Evolutionary conservation across 2,113 vertebrate genomes (phyloP).

Genomic region (Myotis lucifugus): DNA sequence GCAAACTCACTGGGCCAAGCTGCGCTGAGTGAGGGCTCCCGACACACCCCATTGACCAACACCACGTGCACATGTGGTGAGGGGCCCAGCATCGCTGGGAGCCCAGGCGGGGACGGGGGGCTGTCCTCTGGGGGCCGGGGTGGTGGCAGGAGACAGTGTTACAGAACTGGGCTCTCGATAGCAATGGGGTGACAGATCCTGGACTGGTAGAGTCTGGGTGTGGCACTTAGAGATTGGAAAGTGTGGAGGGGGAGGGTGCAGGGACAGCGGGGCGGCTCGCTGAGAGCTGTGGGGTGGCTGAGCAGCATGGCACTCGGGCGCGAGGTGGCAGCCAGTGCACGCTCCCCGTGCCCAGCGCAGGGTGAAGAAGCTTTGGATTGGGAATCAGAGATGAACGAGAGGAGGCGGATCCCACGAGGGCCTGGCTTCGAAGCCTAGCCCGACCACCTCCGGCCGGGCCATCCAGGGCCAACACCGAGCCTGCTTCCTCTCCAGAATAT

Average conservation of each 20-base stretch:
- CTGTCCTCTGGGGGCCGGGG: fast-evolving
- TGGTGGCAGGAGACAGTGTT: too few relatives aligned
- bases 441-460: fast-evolving
- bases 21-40: fast-evolving
- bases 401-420: fast-evolving
- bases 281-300: fast-evolving
- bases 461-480: not conserved
- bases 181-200: too few relatives aligned
- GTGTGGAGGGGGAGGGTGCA: too few relatives aligned
- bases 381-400: not conserved
- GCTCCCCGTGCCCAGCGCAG: not conserved
- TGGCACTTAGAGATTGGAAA: not conserved
- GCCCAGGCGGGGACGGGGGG: not conserved
- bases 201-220: not conserved
- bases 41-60: not conserved
- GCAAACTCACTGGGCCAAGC: fast-evolving
- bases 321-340: not conserved
- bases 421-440: not conserved
- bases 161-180: not conserved
- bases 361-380: not conserved
- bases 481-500: not conserved
- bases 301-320: not conserved
- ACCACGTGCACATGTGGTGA: fast-evolving
- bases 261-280: not conserved
- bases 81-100: not conserved